Conservation (phyloP, 2,797 vertebrate genomes). For the Prunella strophiata region DNA sequence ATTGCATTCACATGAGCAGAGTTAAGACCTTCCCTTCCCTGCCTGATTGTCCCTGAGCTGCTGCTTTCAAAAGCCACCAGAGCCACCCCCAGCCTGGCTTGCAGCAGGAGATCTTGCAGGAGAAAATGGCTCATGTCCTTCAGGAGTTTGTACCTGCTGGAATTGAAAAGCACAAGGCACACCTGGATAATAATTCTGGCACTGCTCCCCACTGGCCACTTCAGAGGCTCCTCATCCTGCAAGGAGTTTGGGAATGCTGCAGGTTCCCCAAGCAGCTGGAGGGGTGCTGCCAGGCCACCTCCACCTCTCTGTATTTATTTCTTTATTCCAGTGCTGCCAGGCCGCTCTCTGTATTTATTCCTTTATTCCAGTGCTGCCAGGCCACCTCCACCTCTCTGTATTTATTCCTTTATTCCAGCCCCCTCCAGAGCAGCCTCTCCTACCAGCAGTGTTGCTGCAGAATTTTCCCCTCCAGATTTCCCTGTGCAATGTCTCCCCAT, state of each 20-base stretch:
- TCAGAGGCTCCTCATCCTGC: background rate
- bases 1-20: background rate
- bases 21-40: background rate
- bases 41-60: background rate
- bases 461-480: background rate
- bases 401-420: background rate
- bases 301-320: accelerated
- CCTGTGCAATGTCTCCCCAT: accelerated
- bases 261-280: background rate
- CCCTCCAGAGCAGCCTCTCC: background rate
- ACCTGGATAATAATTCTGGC: background rate
- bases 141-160: background rate
- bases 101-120: background rate
- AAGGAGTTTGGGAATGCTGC: background rate
- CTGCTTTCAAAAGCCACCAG: background rate
- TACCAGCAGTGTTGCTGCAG: background rate
- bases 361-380: no score
- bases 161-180: background rate
- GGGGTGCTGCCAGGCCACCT: background rate
- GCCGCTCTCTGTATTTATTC: no score
- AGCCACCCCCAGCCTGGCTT: background rate
- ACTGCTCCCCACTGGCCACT: background rate
- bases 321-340: background rate
- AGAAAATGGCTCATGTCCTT: background rate
- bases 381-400: no score